Base-by-base conservation (phyloP, 2,797 vertebrate species). In the Eospalax fontanierii region DNA sequence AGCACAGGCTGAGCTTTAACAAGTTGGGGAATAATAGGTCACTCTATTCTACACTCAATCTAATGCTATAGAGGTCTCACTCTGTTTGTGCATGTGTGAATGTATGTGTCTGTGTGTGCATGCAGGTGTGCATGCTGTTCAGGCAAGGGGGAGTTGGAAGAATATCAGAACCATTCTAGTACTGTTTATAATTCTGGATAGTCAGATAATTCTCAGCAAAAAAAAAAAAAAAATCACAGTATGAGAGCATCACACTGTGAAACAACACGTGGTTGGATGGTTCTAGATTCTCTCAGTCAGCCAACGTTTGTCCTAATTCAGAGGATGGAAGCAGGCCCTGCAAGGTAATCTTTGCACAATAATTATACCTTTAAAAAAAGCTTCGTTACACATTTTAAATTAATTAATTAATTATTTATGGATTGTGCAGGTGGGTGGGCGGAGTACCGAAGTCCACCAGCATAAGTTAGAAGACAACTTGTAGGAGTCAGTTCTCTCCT, bases 11-110 rank as follows among this genome's bases (percentile, higher is more conserved):
- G 68, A 88, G 35, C 22, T 43, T 30, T 21, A 15, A 70, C 57
- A 54, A 54, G 59, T 43, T 66, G 63, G 63, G 38, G 74, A 46
- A 22, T 33, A 46, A 22, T 33, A 7, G 12, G 50, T 54, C 2
- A 14, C 18, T 70, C 70, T 73, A 7, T 15, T 93, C 68, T 24
- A 15, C 15, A n/a, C 16, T 38, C 35, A 9, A 2, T 30, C n/a
- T 68, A 43, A 14, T 12, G 30, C 3, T 24, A 30, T 0, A 68
- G 16, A 22, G 2, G 43, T 22, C 50, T 68, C 3, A 0, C 0
- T 63, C n/a, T 24, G 40, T 68, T 10, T 1, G 6, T 21, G 28
- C 54, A n/a, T 33, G 16, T 9, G 38, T 2, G 19, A 2, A 15
- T 26, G 8, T 21, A 21, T 63, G 61, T 26, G 24, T 26, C 3